Percentiles rank a stretch among this genome's conserved stretches.
Conservation (phyloP, 2,797 vertebrate genomes). For the Triplophysa bombifrons region DNA sequence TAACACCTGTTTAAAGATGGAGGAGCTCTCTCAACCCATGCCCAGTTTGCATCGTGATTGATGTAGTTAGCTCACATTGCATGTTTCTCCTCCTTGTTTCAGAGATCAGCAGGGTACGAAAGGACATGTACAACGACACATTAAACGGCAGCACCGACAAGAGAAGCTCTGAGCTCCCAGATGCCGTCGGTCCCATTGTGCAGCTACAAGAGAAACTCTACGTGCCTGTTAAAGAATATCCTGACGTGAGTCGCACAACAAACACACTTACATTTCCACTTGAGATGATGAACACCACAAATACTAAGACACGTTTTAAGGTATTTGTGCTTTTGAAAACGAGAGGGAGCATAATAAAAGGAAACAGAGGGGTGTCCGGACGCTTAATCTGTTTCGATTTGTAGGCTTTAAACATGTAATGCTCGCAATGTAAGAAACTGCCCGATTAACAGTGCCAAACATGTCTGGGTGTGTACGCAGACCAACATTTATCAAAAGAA, state of each 20-base stretch:
- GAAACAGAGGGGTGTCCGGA: not conserved
- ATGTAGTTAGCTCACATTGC: conserved; percentile 11
- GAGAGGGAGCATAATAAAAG: not conserved
- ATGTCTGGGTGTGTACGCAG: not conserved
- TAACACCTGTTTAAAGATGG: conserved; percentile 17
- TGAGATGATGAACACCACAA: not conserved
- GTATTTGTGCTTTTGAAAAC: not conserved
- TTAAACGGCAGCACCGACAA: conserved; percentile 95
- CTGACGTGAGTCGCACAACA: conserved; percentile 86
- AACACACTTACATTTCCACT: not conserved
- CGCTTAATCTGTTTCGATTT: not conserved
- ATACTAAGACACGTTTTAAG: not conserved
- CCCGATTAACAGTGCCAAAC: not conserved
- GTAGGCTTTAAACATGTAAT: not conserved
- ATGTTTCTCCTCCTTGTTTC: conserved; percentile 56
- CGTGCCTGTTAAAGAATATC: conserved; percentile 98
- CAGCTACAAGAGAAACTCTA: conserved; percentile 99
- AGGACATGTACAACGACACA: conserved; percentile 99
- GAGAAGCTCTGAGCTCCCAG: conserved; percentile 92
- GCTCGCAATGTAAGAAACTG: not conserved
- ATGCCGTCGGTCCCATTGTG: conserved; percentile 93
- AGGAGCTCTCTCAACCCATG: not conserved
- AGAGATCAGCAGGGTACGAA: conserved; percentile 99
- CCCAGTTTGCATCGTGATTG: not conserved
- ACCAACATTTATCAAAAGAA: not conserved